A percentile compares a stretch with the other conserved stretches of the same genome.
Evolutionary conservation across 2,113 vertebrate genomes (phyloP).

Genomic region (Ranitomeya variabilis): DNA sequence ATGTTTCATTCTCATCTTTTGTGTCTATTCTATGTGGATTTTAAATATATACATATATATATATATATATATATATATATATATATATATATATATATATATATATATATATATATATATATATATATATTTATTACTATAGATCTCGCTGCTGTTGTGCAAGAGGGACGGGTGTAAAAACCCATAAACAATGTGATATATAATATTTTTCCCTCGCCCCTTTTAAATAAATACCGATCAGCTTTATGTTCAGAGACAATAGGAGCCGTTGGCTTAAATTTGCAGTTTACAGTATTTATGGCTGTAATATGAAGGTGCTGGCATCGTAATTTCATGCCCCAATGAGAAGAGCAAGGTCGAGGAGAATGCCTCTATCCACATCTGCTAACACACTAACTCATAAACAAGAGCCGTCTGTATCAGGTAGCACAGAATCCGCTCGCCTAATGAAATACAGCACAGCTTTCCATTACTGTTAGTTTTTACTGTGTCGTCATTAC

Average conservation of each 20-base stretch:
- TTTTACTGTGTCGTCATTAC: slow-evolving; percentile 99
- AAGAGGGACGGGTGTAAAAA: slow-evolving; percentile 79
- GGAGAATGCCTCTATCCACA: slow-evolving; percentile 99
- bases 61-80: not conserved
- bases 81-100: slow-evolving; percentile 34
- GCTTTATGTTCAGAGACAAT: slow-evolving; percentile 99
- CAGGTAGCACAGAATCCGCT: slow-evolving; percentile 99
- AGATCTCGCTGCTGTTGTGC: not conserved
- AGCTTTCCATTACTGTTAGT: slow-evolving; percentile 99
- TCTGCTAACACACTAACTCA: slow-evolving; percentile 99
- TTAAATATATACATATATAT: not conserved
- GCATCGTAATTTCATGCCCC: slow-evolving; percentile 99
- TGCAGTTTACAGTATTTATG: slow-evolving; percentile 99
- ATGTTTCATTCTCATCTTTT: too few relatives aligned
- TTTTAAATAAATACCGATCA: slow-evolving; percentile 99
- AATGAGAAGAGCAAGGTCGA: slow-evolving; percentile 99
- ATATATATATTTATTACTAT: not conserved
- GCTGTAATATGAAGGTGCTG: slow-evolving; percentile 99
- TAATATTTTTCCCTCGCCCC: slow-evolving; percentile 96
- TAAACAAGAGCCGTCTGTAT: slow-evolving; percentile 99
- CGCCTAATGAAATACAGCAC: slow-evolving; percentile 99
- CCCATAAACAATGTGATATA: slow-evolving; percentile 98
- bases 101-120: slow-evolving; percentile 31
- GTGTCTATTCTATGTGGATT: too few relatives aligned
- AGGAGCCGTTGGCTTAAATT: slow-evolving; percentile 99